These are phyloP conservation scores for Ramphastos sulfuratus DNA, from an alignment of 2,113 vertebrate species.

Conservation along the genomic window DNA sequence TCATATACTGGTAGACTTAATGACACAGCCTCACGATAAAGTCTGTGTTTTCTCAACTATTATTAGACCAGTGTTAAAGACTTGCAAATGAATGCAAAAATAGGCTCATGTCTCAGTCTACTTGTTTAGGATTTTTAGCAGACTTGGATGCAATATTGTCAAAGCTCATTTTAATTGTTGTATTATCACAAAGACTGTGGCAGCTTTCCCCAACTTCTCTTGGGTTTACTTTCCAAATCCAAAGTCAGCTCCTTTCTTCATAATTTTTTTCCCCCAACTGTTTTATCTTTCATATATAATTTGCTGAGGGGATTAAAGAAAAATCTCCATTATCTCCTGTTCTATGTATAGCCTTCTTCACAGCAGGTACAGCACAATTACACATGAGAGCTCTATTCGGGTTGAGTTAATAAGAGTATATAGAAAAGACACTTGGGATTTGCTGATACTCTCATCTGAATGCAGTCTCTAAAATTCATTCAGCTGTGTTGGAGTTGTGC, in stretches of 20 bases:
- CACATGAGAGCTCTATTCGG: neutral
- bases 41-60: conserved; percentile 20
- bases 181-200: neutral
- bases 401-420: neutral
- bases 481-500: conserved; percentile 2
- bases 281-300: neutral
- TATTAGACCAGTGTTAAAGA: conserved; percentile 7
- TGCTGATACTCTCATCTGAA: conserved; percentile 2
- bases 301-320: neutral
- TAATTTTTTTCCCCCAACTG: neutral
- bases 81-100: conserved; percentile 40
- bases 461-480: neutral
- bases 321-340: neutral
- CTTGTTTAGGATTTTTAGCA: conserved; percentile 24
- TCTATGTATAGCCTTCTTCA: neutral
- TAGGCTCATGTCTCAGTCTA: neutral
- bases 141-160: neutral
- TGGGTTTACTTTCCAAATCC: neutral
- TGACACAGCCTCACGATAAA: conserved; percentile 3
- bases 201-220: neutral
- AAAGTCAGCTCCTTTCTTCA: neutral
- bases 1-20: neutral
- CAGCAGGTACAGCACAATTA: neutral
- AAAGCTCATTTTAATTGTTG: conserved; percentile 12
- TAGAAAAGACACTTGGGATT: neutral